A percentile compares a stretch with the other conserved stretches of the same genome.
phyloP scores from a whole-genome alignment of 2,888 invertebrate species.

The Nebria brevicollis region DNA sequence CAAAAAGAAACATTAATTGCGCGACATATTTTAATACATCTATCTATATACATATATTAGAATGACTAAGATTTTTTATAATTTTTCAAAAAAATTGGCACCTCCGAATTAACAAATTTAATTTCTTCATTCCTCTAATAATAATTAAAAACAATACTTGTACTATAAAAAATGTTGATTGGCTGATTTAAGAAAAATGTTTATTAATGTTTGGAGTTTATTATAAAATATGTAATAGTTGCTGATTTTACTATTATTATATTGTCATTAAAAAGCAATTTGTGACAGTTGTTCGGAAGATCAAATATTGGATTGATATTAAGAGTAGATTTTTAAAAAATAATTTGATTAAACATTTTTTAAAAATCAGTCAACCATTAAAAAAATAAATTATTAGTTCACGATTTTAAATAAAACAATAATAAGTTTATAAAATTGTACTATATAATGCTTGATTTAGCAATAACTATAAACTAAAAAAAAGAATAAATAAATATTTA shows the following conservation, averaged over 20 bases:
- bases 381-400: constrained; percentile 22
- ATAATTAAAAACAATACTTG: constrained; percentile 9
- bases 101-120: constrained; percentile 22
- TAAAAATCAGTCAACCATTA: constrained; percentile 6
- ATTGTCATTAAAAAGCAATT: no score
- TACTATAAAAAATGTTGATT: background rate
- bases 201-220: background rate
- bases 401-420: constrained; percentile 27
- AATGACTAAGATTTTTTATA: constrained; percentile 15
- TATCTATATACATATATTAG: constrained; percentile 16
- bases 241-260: no score
- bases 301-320: no score
- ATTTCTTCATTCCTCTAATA: constrained; percentile 13
- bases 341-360: background rate
- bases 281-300: no score
- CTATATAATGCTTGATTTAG: constrained; percentile 32
- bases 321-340: background rate
- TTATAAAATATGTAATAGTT: background rate
- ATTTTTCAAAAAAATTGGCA: constrained; percentile 20
- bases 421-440: constrained; percentile 42
- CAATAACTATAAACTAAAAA: constrained; percentile 8
- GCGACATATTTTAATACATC: constrained; percentile 6
- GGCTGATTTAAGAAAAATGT: background rate
- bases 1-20: constrained; percentile 1
- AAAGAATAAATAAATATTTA: constrained; percentile 18